Conservation (phyloP, 2,113 vertebrate genomes). For the Atractosteus spatula region DNA sequence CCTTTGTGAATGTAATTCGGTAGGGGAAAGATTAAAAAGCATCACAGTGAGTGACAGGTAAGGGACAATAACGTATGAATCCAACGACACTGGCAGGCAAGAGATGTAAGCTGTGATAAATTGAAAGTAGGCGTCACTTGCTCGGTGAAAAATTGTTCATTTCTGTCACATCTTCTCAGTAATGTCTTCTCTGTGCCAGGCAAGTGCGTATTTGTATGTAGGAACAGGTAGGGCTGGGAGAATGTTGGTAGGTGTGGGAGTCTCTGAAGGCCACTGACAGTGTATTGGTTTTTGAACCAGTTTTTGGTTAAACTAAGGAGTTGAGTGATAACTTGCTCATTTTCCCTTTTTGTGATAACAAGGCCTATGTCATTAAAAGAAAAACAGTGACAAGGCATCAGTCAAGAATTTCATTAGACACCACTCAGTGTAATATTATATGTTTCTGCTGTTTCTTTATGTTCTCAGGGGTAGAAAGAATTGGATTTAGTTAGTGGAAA, state of each 20-base stretch:
- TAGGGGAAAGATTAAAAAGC: conserved; percentile 73
- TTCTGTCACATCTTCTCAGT: conserved; percentile 58
- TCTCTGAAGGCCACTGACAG: neutral
- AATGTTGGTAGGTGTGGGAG: neutral
- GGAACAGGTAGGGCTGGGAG: neutral
- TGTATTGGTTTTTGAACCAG: neutral
- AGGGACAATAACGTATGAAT: conserved; percentile 77
- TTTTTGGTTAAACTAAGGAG: neutral
- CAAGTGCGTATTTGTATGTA: neutral
- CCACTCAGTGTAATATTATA: no score
- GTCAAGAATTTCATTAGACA: neutral
- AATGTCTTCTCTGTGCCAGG: conserved; percentile 46
- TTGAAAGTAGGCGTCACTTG: conserved; percentile 56
- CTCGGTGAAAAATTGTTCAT: conserved; percentile 62
- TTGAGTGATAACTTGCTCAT: neutral
- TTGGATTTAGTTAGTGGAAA: no score
- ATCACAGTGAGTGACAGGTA: conserved; percentile 73
- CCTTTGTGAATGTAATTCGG: conserved; percentile 78
- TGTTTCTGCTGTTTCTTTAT: no score
- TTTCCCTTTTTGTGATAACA: neutral
- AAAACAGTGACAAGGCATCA: neutral
- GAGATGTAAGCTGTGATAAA: conserved; percentile 78
- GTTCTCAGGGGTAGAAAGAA: no score
- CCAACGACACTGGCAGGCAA: conserved; percentile 62
- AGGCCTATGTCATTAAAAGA: neutral